Base-by-base conservation (phyloP, 1,140 invertebrate species). In the Pseudomyrmex flavicornis region DNA sequence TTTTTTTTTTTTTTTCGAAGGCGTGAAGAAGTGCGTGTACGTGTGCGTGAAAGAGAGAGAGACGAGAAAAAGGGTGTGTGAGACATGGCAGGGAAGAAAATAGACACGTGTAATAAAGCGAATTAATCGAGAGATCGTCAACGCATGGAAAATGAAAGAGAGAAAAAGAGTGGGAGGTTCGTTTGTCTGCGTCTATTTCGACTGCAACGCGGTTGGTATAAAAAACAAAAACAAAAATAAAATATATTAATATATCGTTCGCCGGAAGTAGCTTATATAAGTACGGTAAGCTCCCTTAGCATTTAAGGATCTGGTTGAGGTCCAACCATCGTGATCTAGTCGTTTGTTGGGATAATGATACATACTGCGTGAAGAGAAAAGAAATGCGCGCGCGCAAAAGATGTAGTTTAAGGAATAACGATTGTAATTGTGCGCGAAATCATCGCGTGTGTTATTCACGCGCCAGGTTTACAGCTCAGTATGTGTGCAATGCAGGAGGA, bases 281-380 rank as follows among this genome's bases (percentile, higher is more conserved):
- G 88, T 72, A 70, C 66, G 65, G 85, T 91, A 89, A 91, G 87
- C 87, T 85, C 82, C 85, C 90, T 77, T 92, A 93, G 90, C 91
- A 92, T 92, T 91, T 93, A 92, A 93, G 91, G 90, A 92, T 91
- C 89, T 91, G 89, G 90, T 93, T 92, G 88, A 86, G 82, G 85
- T 87, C 87, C 91, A 92, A 92, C 89, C 91, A 92, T 92, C 92
- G 91, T 93, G 90, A 93, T 93, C 92, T 93, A 93, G 92, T 93
- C 92, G 91, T 92, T 90, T 92, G 86, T 92, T 92, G 86, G 89
- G 70, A 91, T 88, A n/a, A 83, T 86, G 54, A 85, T 85, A 70
- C 63, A 68, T 83, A 77, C 75, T 83, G 79, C 75, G 54, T 72
- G 59, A 82, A 17, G 59, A 85, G 62, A 62, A 20, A 20, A 46